These are phyloP conservation scores for Rhabdomys pumilio DNA, from an alignment of 2,797 vertebrate genomes.

Conservation along the genomic window DNA sequence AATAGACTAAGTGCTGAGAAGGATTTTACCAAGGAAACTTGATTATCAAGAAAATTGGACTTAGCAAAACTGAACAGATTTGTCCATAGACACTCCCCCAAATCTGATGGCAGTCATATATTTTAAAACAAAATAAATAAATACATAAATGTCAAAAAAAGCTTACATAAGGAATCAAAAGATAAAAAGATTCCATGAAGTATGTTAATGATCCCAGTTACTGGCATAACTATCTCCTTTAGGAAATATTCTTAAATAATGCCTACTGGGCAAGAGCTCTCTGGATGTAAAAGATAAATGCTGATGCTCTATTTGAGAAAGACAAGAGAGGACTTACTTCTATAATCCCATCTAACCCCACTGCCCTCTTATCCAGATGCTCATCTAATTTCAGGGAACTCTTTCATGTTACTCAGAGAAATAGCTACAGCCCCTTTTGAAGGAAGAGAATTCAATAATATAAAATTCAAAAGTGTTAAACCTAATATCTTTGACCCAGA, in stretches of 20 bases:
- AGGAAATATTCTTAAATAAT: constrained; percentile 22
- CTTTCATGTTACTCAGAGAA: background rate
- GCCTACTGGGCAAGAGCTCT: background rate
- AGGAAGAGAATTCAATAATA: background rate
- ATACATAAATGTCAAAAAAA: background rate
- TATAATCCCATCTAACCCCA: background rate
- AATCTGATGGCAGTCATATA: background rate
- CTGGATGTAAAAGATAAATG: background rate
- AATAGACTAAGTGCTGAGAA: background rate
- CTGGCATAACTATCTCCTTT: background rate
- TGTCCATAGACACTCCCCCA: background rate
- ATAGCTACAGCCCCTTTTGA: background rate
- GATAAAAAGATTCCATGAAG: background rate
- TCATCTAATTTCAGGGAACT: background rate
- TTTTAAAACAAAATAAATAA: constrained; percentile 46
- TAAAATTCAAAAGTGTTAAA: background rate
- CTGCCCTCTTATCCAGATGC: background rate
- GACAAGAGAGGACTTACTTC: background rate
- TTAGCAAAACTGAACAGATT: background rate
- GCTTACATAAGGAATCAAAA: background rate
- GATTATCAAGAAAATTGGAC: background rate
- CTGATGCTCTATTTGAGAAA: background rate
- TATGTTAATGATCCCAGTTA: background rate
- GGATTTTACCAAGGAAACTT: background rate
- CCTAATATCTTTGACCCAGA: background rate